Percentiles rank a stretch among this genome's conserved stretches.
Conservation (phyloP, 2,888 invertebrate species). For the Coleophora deauratella region DNA sequence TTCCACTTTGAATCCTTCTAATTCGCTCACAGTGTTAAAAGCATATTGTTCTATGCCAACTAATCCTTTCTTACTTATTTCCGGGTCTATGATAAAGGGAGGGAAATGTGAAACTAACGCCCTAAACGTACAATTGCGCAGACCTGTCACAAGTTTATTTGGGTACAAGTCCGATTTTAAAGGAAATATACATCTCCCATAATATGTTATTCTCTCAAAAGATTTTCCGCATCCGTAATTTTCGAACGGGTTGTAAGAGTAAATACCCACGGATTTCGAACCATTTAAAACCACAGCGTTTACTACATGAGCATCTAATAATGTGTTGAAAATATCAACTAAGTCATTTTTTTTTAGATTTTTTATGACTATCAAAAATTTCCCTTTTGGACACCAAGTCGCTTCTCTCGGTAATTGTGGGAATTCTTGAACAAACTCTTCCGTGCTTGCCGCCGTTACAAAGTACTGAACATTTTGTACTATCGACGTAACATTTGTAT, state of each 20-base stretch:
- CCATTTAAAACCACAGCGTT: conserved; percentile 33
- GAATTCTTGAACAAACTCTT: conserved; percentile 19
- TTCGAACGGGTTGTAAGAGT: conserved; percentile 44
- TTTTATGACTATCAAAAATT: conserved; percentile 30
- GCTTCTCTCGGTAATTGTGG: conserved; percentile 19
- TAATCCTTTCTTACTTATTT: no score
- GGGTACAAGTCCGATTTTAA: conserved; percentile 23
- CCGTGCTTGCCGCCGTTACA: conserved; percentile 19
- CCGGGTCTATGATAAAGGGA: conserved; percentile 26
- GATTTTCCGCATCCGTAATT: conserved; percentile 43
- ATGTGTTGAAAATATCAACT: conserved; percentile 27
- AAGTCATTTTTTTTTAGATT: conserved; percentile 18
- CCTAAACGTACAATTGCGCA: conserved; percentile 37
- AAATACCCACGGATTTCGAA: conserved; percentile 27
- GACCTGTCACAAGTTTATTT: conserved; percentile 27
- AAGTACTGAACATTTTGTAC: conserved; percentile 25
- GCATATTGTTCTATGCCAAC: conserved; percentile 28
- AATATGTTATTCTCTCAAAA: conserved; percentile 28
- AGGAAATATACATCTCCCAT: conserved; percentile 30
- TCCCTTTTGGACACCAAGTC: conserved; percentile 35
- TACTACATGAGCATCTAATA: conserved; percentile 26
- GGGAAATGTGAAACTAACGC: conserved; percentile 34
- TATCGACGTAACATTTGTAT: not conserved
- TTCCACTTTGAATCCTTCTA: conserved; percentile 33
- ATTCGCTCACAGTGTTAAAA: conserved; percentile 29